Evolutionary conservation across 2,888 invertebrate species (phyloP).

Genomic region (Diarsia rubi): DNA sequence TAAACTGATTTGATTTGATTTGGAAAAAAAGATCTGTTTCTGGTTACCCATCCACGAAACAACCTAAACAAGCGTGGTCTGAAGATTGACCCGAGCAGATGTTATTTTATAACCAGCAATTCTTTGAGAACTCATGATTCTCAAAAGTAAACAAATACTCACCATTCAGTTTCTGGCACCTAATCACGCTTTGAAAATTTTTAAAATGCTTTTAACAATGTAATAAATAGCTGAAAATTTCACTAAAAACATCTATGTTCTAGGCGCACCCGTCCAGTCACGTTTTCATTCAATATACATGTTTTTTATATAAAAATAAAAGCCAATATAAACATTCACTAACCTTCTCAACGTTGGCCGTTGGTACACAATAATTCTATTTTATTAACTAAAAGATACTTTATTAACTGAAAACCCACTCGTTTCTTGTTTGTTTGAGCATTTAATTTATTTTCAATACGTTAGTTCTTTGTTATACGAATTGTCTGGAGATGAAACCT

Average conservation of each 20-base stretch:
- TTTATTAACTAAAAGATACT: neutral
- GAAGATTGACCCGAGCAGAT: neutral
- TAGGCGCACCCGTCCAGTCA: conserved; percentile 7
- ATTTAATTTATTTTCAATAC: neutral
- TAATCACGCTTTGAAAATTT: neutral
- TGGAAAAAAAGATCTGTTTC: no score
- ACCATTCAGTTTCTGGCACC: neutral
- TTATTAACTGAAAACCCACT: neutral
- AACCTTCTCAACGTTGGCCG: neutral
- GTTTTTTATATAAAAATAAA: conserved; percentile 16
- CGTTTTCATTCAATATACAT: conserved; percentile 49
- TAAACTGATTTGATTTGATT: no score
- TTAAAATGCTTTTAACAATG: neutral
- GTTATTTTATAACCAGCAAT: neutral
- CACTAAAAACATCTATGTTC: neutral
- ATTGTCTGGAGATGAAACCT: neutral
- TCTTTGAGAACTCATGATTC: neutral
- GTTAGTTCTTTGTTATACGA: neutral
- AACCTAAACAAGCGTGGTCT: neutral
- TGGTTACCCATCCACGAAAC: neutral
- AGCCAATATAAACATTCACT: conserved; percentile 9
- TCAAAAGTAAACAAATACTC: neutral
- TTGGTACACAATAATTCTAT: neutral
- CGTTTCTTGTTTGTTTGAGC: conserved; percentile 12
- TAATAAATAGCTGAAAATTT: neutral